Conservation (phyloP, 2,113 vertebrate genomes). For the Corythaixoides concolor region DNA sequence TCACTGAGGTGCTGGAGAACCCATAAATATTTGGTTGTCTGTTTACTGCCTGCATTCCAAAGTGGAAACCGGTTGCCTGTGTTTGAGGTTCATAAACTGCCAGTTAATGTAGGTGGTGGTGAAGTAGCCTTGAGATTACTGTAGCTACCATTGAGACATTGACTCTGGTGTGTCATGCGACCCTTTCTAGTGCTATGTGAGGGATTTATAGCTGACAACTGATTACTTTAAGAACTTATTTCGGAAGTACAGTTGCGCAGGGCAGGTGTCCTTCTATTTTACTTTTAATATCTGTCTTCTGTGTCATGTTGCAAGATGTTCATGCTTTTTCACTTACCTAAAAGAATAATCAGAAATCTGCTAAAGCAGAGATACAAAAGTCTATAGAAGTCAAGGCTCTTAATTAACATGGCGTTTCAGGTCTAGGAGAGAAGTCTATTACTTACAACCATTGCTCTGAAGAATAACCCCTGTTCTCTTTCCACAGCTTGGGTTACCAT, state of each 20-base stretch:
- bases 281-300: neutral
- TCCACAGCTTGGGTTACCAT: constrained; percentile 87
- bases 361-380: neutral
- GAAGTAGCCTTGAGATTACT: neutral
- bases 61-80: rapidly evolving
- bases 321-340: neutral
- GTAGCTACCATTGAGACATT: neutral
- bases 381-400: neutral
- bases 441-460: neutral
- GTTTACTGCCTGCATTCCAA: too few relatives aligned
- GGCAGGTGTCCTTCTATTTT: neutral
- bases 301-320: rapidly evolving
- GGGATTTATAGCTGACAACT: neutral
- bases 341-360: neutral
- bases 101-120: neutral
- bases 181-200: neutral
- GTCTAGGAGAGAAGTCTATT: neutral
- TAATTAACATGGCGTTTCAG: constrained; percentile 36
- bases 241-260: neutral
- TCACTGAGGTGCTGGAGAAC: neutral
- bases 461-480: neutral
- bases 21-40: neutral
- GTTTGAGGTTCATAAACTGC: neutral
- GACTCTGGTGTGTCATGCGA: neutral
- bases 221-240: neutral